Conservation (phyloP, 2,888 invertebrate species). For the Amblyteles armatorius region DNA sequence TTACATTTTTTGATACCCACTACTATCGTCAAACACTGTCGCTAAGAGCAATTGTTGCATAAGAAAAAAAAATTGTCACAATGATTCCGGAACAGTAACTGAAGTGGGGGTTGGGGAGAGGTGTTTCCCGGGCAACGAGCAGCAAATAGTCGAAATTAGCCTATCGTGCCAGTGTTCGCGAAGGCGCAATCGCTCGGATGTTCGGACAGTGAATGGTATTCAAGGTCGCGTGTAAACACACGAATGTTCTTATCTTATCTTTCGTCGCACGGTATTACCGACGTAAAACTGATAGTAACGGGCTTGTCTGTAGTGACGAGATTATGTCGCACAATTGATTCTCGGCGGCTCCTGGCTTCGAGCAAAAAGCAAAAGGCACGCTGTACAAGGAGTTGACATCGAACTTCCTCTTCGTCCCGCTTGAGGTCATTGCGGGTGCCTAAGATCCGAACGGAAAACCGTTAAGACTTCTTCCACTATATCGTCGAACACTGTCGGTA, state of each 20-base stretch:
- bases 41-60: neutral
- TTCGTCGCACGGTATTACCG: neutral
- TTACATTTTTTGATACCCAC: too few relatives aligned
- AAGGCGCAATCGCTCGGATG: neutral
- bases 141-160: neutral
- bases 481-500: neutral
- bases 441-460: neutral
- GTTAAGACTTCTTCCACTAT: neutral
- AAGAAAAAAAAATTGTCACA: neutral
- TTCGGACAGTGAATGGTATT: neutral
- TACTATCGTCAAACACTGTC: neutral
- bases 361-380: neutral
- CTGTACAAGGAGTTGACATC: neutral
- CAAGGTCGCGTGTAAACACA: neutral
- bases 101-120: neutral
- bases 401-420: neutral
- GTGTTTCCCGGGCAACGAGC: slow-evolving; percentile 2
- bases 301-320: neutral
- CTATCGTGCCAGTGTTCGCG: neutral
- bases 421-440: neutral
- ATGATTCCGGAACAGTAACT: neutral
- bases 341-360: neutral
- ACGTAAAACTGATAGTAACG: neutral
- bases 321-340: neutral
- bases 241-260: neutral